Evolutionary conservation across 2,888 invertebrate species (phyloP).

Genomic region (Scaptomyza parva): DNA sequence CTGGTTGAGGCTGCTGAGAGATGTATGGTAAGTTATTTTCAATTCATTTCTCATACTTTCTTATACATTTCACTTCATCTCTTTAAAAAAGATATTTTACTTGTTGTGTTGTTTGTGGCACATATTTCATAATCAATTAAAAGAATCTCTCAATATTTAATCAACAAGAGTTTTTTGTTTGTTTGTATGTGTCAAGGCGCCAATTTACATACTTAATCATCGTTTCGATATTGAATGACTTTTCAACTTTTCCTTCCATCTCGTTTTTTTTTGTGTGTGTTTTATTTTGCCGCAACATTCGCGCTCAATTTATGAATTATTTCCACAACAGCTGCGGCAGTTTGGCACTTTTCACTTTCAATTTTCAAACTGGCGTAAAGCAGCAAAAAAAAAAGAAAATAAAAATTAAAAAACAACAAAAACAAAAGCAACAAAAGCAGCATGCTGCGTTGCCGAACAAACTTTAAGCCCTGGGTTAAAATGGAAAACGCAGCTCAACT

Average conservation of each 20-base stretch:
- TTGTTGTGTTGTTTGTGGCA: too few relatives aligned
- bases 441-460: conserved; percentile 41
- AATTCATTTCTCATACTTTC: too few relatives aligned
- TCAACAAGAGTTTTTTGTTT: conserved; percentile 14
- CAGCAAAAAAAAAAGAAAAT: conserved; percentile 10
- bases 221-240: conserved; percentile 34
- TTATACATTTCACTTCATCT: too few relatives aligned
- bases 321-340: conserved; percentile 49
- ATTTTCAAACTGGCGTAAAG: conserved; percentile 37
- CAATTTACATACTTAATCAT: conserved; percentile 54
- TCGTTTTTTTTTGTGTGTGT: conserved; percentile 1
- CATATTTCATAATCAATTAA: conserved; percentile 16
- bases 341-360: conserved; percentile 57
- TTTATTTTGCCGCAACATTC: conserved; percentile 35
- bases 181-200: conserved; percentile 29
- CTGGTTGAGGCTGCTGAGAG: too few relatives aligned
- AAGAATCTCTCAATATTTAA: conserved; percentile 17
- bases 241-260: conserved; percentile 22
- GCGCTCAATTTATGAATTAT: conserved; percentile 50
- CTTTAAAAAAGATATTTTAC: too few relatives aligned
- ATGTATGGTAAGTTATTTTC: too few relatives aligned
- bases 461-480: conserved; percentile 45
- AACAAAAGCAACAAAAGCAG: conserved; percentile 32
- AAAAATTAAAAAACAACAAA: conserved; percentile 15
- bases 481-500: conserved; percentile 37